Conservation (phyloP, 1,140 invertebrate genomes). For the Spodoptera frugiperda region DNA sequence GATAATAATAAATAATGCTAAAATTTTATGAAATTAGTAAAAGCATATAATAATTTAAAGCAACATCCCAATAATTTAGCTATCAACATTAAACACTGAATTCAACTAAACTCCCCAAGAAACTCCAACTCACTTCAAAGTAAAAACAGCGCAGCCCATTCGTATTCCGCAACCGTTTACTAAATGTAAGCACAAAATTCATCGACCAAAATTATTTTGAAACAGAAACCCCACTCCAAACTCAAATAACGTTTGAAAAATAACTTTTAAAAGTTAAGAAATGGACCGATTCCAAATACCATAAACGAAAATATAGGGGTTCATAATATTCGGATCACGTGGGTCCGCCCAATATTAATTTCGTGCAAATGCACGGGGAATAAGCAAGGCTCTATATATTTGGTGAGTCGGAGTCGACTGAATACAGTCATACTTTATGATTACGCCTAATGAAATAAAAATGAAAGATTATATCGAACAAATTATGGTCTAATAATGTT, state of each 20-base stretch:
- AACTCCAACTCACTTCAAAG: neutral
- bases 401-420: slow-evolving; percentile 21
- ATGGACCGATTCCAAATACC: slow-evolving; percentile 25
- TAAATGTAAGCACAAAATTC: slow-evolving; percentile 22
- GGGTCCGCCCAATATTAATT: slow-evolving; percentile 49
- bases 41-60: too few relatives aligned
- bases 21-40: too few relatives aligned
- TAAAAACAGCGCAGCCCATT: neutral
- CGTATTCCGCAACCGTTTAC: neutral
- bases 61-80: too few relatives aligned
- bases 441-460: slow-evolving; percentile 44
- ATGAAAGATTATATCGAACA: slow-evolving; percentile 29
- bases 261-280: slow-evolving; percentile 31
- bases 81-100: neutral
- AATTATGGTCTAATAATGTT: slow-evolving; percentile 40
- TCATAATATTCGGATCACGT: slow-evolving; percentile 52
- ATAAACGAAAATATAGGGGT: slow-evolving; percentile 37
- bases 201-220: slow-evolving; percentile 16
- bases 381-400: slow-evolving; percentile 29
- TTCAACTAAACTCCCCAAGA: neutral
- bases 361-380: slow-evolving; percentile 49
- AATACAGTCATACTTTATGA: slow-evolving; percentile 38
- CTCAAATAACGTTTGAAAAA: slow-evolving; percentile 33
- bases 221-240: slow-evolving; percentile 16
- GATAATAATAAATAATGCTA: too few relatives aligned